Evolutionary conservation across 2,797 vertebrate genomes (phyloP).

Genomic region (Coregonus ussuriensis): DNA sequence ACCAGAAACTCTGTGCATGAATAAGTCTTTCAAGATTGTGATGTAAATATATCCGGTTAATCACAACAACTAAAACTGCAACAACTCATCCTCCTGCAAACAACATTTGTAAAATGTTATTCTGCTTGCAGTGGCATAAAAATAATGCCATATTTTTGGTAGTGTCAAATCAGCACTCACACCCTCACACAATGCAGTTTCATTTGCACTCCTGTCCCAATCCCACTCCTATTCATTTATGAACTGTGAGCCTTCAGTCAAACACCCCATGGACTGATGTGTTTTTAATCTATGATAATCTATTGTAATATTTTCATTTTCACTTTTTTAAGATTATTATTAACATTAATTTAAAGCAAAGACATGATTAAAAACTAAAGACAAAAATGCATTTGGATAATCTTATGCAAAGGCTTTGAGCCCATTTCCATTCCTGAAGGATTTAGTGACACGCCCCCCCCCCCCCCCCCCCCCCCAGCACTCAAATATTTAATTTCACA

Average conservation of each 20-base stretch:
- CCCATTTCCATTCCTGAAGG: constrained; percentile 84
- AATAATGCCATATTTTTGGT: constrained; percentile 34
- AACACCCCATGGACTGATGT: constrained; percentile 27
- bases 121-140: constrained; percentile 64
- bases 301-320: constrained; percentile 90
- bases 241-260: constrained; percentile 60
- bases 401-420: constrained; percentile 82
- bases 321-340: constrained; percentile 87
- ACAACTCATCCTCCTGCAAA: constrained; percentile 63
- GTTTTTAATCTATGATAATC: constrained; percentile 84
- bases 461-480: constrained; percentile 77
- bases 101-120: constrained; percentile 67
- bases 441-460: constrained; percentile 88
- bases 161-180: constrained; percentile 6
- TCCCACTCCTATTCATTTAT: constrained; percentile 37
- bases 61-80: constrained; percentile 73
- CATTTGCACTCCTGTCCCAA: constrained; percentile 32
- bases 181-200: constrained; percentile 19
- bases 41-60: constrained; percentile 82
- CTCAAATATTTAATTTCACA: constrained; percentile 89
- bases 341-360: constrained; percentile 84
- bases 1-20: constrained; percentile 76
- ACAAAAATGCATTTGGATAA: constrained; percentile 80
- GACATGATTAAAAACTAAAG: constrained; percentile 74
- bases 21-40: constrained; percentile 81